These are phyloP conservation scores for Heliconius eleuchia DNA, from an alignment of 1,140 invertebrate species.

Conservation along the genomic window DNA sequence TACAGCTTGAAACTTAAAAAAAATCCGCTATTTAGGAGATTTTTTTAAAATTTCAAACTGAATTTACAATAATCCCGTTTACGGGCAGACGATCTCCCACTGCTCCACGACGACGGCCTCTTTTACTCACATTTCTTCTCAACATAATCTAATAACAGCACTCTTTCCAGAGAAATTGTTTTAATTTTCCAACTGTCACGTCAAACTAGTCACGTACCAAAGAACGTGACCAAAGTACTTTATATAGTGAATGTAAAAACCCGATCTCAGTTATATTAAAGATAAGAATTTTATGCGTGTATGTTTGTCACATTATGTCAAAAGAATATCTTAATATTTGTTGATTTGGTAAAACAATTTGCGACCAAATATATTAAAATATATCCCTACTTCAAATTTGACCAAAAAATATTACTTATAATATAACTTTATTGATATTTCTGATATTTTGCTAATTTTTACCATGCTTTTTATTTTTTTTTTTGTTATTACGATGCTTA, in stretches of 20 bases:
- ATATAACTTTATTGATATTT: no score
- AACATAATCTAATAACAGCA: not conserved
- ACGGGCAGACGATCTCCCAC: not conserved
- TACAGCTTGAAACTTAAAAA: no score
- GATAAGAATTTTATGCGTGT: not conserved
- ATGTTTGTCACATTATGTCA: not conserved
- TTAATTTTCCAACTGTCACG: slow-evolving; percentile 5
- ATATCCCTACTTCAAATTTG: no score
- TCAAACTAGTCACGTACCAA: slow-evolving; percentile 1
- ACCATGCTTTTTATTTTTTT: no score
- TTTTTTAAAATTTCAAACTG: no score
- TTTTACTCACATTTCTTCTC: not conserved
- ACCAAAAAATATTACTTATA: no score
- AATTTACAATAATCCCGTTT: not conserved
- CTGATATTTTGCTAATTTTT: no score
- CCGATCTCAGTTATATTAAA: not conserved
- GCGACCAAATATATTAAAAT: no score
- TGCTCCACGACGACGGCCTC: no score
- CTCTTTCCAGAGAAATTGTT: not conserved
- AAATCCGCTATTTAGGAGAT: no score
- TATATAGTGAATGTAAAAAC: not conserved
- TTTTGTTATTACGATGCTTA: no score
- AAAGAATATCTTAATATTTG: not conserved
- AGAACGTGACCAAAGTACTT: slow-evolving; percentile 10
- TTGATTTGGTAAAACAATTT: not conserved